A percentile compares a stretch with the other conserved stretches of the same genome.
Evolutionary conservation across 2,797 vertebrate genomes (phyloP).

Genomic region (Oreochromis mossambicus): DNA sequence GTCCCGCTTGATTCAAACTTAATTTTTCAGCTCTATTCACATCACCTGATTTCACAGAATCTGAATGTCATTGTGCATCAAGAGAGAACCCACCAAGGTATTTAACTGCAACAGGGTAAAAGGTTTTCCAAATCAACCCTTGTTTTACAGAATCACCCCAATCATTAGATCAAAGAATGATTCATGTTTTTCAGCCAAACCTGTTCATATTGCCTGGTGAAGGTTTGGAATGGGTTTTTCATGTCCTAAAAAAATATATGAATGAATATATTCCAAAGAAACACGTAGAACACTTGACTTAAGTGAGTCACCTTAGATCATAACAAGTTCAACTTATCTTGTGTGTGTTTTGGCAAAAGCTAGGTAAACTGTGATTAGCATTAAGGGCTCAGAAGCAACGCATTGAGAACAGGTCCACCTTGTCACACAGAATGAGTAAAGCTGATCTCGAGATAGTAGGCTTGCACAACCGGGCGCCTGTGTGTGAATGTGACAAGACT

Average conservation of each 20-base stretch:
- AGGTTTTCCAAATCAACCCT: not conserved
- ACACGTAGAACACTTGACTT: not conserved
- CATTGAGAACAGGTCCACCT: conserved; percentile 50
- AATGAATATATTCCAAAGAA: not conserved
- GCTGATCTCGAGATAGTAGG: conserved; percentile 57
- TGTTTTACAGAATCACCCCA: not conserved
- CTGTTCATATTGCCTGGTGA: not conserved
- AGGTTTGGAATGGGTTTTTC: not conserved
- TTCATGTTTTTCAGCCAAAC: not conserved
- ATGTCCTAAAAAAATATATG: not conserved
- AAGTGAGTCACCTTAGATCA: not conserved
- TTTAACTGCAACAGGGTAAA: not conserved
- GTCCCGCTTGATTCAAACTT: accelerated
- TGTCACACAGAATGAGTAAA: conserved; percentile 40
- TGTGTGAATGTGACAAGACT: not conserved
- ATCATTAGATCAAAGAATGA: not conserved
- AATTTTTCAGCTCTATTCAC: not conserved
- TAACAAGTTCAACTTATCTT: not conserved
- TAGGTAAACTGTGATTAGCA: conserved; percentile 40
- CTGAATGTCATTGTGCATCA: not conserved
- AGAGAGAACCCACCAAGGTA: not conserved
- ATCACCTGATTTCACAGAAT: not conserved
- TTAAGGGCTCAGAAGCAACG: conserved; percentile 11
- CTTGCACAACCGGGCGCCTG: conserved; percentile 34
- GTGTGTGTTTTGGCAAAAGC: conserved; percentile 22